Conservation (phyloP, 2,797 vertebrate species). For the Gymnoscopelus braueri region DNA sequence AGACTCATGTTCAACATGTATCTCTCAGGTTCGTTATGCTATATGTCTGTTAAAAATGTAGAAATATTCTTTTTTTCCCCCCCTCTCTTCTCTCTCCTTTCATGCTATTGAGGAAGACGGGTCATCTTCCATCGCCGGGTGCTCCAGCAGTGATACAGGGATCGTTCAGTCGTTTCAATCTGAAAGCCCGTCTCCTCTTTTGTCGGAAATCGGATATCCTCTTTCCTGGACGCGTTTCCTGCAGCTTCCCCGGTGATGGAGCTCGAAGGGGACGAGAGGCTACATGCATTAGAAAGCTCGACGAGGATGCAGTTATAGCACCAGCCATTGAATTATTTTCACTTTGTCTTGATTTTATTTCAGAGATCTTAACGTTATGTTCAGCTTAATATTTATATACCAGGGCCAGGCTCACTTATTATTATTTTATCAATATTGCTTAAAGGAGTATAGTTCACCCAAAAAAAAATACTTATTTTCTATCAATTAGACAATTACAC, state of each 20-base stretch:
- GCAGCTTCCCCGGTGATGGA: slow-evolving; percentile 77
- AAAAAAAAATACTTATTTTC: too few relatives aligned
- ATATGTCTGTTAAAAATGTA: slow-evolving; percentile 19
- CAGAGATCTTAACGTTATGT: not conserved
- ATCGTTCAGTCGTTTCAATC: slow-evolving; percentile 68
- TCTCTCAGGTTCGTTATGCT: slow-evolving; percentile 92
- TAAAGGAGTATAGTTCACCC: too few relatives aligned
- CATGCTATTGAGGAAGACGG: slow-evolving; percentile 23
- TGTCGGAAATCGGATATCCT: slow-evolving; percentile 99
- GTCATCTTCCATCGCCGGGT: slow-evolving; percentile 19
- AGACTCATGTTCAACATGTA: slow-evolving; percentile 99
- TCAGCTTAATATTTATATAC: not conserved
- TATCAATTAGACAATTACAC: too few relatives aligned
- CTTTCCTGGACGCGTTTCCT: slow-evolving; percentile 99
- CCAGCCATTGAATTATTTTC: slow-evolving; percentile 18
- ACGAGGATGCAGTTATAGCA: slow-evolving; percentile 34
- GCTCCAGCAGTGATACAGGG: slow-evolving; percentile 35
- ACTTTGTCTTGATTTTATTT: not conserved
- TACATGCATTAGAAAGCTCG: slow-evolving; percentile 43
- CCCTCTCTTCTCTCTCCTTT: slow-evolving; percentile 31
- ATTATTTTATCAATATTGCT: not conserved
- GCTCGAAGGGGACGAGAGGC: slow-evolving; percentile 58
- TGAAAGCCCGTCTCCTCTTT: slow-evolving; percentile 86
- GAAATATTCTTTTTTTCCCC: slow-evolving; percentile 21
- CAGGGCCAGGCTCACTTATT: too few relatives aligned